Percentiles rank a stretch among this genome's conserved stretches.
phyloP scores from a whole-genome alignment of 2,888 invertebrate genomes.

The Chirona hameri region DNA sequence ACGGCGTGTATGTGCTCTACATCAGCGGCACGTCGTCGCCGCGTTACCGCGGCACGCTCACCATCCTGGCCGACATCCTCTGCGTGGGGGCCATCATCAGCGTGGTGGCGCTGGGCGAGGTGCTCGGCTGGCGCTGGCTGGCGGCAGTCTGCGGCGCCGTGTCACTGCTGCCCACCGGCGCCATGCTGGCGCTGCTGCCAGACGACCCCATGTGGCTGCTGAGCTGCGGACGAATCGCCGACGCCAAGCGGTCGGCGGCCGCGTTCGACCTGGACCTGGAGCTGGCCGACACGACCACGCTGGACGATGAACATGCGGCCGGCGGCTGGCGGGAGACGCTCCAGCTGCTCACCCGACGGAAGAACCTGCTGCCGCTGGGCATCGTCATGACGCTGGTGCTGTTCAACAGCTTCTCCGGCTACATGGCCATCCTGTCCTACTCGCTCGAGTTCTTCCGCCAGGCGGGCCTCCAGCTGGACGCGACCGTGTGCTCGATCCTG shows the following conservation, averaged over 20 bases:
- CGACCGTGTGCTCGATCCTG: not conserved
- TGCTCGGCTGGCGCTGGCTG: not conserved
- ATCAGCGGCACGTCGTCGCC: not conserved
- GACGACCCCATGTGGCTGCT: not conserved
- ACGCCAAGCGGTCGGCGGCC: not conserved
- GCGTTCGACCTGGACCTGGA: not conserved
- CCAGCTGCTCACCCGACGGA: not conserved
- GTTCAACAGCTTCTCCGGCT: not conserved
- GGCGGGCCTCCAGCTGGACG: not conserved
- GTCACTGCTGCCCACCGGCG: not conserved
- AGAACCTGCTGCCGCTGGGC: not conserved
- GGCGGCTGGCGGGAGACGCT: not conserved
- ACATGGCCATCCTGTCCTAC: slow-evolving; percentile 6
- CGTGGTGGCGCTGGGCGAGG: not conserved
- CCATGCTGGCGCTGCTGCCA: not conserved
- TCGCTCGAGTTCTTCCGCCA: not conserved
- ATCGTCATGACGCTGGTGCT: not conserved
- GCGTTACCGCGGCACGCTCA: not conserved
- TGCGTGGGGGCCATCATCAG: not conserved
- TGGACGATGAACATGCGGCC: not conserved
- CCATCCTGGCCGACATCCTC: not conserved
- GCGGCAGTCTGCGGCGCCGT: not conserved
- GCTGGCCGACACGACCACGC: not conserved
- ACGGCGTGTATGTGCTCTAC: not conserved
- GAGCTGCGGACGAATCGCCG: not conserved